Percentiles rank a stretch among this genome's conserved stretches.
These are phyloP conservation scores for Amazona vittata DNA, from an alignment of 2,113 vertebrate species.

Conservation along the genomic window DNA sequence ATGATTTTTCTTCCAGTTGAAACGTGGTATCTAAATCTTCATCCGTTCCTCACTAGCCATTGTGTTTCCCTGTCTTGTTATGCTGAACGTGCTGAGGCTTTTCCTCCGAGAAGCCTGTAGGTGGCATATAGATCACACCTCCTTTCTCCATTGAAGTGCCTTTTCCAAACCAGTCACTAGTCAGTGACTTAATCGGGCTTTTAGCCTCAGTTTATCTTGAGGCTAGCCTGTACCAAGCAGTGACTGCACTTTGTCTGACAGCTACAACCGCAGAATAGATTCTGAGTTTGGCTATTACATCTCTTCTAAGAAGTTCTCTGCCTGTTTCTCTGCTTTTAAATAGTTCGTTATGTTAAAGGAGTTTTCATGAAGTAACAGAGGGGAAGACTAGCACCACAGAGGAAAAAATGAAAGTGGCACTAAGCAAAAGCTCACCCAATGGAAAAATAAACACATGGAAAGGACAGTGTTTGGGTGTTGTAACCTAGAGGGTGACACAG, in stretches of 20 bases:
- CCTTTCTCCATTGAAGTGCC: not conserved
- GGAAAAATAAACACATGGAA: not conserved
- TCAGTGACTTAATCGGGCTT: not conserved
- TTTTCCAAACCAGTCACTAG: not conserved
- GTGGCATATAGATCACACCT: not conserved
- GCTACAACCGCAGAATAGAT: not conserved
- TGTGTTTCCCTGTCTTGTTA: not conserved
- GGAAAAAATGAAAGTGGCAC: not conserved
- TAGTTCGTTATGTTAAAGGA: fast-evolving
- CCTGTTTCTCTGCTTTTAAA: not conserved
- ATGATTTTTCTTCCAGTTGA: not conserved
- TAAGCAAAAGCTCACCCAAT: not conserved
- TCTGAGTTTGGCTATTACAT: not conserved
- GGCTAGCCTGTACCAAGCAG: not conserved
- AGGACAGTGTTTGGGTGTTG: not conserved
- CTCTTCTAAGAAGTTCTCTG: not conserved
- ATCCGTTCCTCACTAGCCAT: not conserved
- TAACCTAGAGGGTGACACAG: not conserved
- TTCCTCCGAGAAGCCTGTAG: not conserved
- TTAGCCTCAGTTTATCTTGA: not conserved
- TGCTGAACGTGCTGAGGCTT: not conserved
- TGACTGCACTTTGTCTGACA: not conserved
- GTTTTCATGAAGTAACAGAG: not conserved
- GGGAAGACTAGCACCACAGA: not conserved
- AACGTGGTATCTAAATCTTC: not conserved